Base-by-base conservation (phyloP, 2,113 vertebrate genomes). In the Coregonus clupeaformis region DNA sequence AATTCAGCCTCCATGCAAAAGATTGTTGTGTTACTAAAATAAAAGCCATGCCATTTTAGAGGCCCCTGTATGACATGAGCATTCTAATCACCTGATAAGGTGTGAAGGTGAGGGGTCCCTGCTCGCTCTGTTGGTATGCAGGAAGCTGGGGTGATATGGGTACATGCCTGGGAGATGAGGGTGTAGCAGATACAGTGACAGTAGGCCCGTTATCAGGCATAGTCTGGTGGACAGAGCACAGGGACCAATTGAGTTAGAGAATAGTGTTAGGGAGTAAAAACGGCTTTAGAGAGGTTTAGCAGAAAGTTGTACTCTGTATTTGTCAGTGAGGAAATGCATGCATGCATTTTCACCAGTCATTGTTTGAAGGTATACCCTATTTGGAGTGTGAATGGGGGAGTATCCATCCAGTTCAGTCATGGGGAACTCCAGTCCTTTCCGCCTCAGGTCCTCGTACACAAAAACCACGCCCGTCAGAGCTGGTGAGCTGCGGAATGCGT, bases 341-440 rank as follows among this genome's bases (percentile, higher is more conserved):
- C 47, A 59, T 60, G n/a, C 57, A 24, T 60, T 60, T 22, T 60
- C 14, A 55, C 52, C 60, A 24, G 22, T 18, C 22, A n/a, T 22
- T 62, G 22, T 62, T 78, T 73, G 86, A 49, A 77, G 42, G 70
- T 20, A 76, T 90, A 99, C 98, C 94, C 94, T 93, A 83, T 94
- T 93, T 1, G 95, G 93, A 0, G 92, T 94, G 89, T 98, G 95
- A 72, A 92, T 96, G 25, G 95, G 91, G 0, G 95, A 94, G 77
- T 95, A 89, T 78, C 95, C 95, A 29, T 97, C 95, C 71, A 97
- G 91, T 72, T 98, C 94, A 1, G 95, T 95, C 92, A 95, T 93
- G 27, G 98, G 98, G 86, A 99, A 99, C 89, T 98, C 96, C 27
- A 99, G 90, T 6, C 98, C 98, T 88, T 97, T 98, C 80, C 96